phyloP scores from a whole-genome alignment of 2,888 invertebrate genomes.

The Auanema sp. region DNA sequence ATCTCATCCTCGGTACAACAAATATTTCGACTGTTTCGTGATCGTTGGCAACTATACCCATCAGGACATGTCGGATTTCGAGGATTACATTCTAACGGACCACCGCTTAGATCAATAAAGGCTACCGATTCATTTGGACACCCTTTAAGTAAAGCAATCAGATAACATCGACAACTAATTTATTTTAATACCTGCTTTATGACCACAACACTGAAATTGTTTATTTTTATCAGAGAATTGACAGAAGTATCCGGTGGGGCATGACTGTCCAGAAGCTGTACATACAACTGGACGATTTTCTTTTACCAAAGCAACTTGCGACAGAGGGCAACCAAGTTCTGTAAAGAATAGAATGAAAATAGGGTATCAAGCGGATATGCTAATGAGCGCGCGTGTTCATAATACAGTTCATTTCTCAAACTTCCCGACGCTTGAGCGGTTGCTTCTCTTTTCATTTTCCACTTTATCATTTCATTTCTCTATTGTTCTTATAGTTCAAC shows the following conservation, averaged over 20 bases:
- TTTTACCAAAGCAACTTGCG: conserved; percentile 51
- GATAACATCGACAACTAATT: conserved; percentile 4
- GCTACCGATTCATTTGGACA: conserved; percentile 54
- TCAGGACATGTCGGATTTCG: conserved; percentile 42
- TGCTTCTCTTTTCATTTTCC: too few species aligned
- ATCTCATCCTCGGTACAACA: conserved; percentile 44
- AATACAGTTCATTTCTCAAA: background rate
- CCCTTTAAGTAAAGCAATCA: conserved; percentile 20
- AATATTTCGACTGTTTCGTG: conserved; percentile 32
- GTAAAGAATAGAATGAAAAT: conserved; percentile 11
- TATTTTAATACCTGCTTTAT: conserved; percentile 35
- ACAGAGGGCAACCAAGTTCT: conserved; percentile 53
- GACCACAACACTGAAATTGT: conserved; percentile 57
- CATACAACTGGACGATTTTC: conserved; percentile 37
- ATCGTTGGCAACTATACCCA: conserved; percentile 48
- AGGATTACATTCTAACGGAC: conserved; percentile 43
- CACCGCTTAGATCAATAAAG: conserved; percentile 49
- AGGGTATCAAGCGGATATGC: background rate
- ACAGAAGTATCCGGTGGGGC: conserved; percentile 58
- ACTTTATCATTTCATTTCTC: too few species aligned
- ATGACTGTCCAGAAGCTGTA: conserved; percentile 41
- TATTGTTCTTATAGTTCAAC: too few species aligned
- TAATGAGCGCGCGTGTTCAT: background rate
- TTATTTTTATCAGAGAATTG: conserved; percentile 59
- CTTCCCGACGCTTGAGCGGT: too few species aligned